phyloP scores from a whole-genome alignment of 2,888 invertebrate species.

The Protonemura montana region DNA sequence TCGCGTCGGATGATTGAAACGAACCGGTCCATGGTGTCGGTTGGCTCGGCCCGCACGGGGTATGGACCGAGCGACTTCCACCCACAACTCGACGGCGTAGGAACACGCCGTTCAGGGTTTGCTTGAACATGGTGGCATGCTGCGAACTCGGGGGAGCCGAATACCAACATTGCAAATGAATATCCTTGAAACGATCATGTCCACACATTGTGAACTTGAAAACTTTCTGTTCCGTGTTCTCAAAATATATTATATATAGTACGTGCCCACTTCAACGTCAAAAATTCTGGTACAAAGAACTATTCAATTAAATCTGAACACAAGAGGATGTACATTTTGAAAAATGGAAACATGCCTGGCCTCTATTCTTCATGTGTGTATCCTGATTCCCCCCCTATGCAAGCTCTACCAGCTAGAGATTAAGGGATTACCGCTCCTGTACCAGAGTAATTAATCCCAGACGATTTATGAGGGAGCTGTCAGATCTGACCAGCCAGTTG shows the following conservation, averaged over 20 bases:
- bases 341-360: neutral
- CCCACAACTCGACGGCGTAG: neutral
- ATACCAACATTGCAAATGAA: neutral
- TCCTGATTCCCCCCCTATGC: neutral
- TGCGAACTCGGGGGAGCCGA: neutral
- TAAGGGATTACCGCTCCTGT: neutral
- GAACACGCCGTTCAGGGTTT: neutral
- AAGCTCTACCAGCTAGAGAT: neutral
- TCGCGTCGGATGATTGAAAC: neutral
- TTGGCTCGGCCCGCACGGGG: neutral
- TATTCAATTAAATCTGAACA: neutral
- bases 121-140: neutral
- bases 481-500: constrained; percentile 22
- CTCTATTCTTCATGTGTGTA: neutral
- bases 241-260: neutral
- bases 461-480: constrained; percentile 32
- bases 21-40: constrained; percentile 26
- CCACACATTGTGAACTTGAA: too few species aligned
- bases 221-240: too few species aligned
- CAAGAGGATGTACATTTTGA: neutral
- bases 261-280: neutral
- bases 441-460: constrained; percentile 22
- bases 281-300: neutral
- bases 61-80: constrained; percentile 21
- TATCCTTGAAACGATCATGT: neutral